Evolutionary conservation across 1,140 invertebrate species (phyloP).

Genomic region (Tetragnatha versicolor): DNA sequence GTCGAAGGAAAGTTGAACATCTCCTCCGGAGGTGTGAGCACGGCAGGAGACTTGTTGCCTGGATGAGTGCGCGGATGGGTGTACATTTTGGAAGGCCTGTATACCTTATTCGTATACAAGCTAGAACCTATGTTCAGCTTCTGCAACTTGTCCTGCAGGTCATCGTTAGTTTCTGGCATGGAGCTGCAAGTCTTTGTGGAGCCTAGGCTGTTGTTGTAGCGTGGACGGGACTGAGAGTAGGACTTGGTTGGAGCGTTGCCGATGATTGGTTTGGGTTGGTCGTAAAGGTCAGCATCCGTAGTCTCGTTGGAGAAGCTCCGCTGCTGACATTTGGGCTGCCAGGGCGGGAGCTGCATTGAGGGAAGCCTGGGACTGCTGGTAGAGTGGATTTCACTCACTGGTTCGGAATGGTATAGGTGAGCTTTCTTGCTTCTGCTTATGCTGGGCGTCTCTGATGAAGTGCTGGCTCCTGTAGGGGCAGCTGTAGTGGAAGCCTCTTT

Average conservation of each 20-base stretch:
- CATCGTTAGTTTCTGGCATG: slow-evolving; percentile 56
- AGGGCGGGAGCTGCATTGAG: slow-evolving; percentile 49
- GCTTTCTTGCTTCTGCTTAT: slow-evolving; percentile 2
- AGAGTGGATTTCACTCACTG: slow-evolving; percentile 33
- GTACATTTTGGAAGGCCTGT: slow-evolving; percentile 49
- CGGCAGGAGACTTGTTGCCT: slow-evolving; percentile 36
- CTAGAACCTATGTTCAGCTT: slow-evolving; percentile 23
- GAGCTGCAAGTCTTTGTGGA: slow-evolving; percentile 59
- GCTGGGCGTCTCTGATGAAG: not conserved
- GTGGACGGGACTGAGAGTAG: slow-evolving; percentile 48
- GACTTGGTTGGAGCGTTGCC: slow-evolving; percentile 52
- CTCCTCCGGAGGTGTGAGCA: slow-evolving; percentile 48
- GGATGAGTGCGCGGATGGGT: slow-evolving; percentile 44
- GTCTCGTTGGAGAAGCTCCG: slow-evolving; percentile 16
- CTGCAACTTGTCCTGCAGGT: slow-evolving; percentile 50
- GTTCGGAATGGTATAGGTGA: slow-evolving; percentile 18
- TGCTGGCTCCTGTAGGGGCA: too few species aligned
- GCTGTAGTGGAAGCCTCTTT: not conserved
- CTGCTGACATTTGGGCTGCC: slow-evolving; percentile 42
- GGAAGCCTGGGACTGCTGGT: slow-evolving; percentile 48
- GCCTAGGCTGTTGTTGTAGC: slow-evolving; percentile 6
- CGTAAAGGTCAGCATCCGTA: slow-evolving; percentile 40
- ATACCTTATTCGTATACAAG: slow-evolving; percentile 47
- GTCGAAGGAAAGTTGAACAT: slow-evolving; percentile 18
- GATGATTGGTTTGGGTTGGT: slow-evolving; percentile 58